phyloP scores from a whole-genome alignment of 2,888 invertebrate genomes.

The Barypeithes pellucidus region DNA sequence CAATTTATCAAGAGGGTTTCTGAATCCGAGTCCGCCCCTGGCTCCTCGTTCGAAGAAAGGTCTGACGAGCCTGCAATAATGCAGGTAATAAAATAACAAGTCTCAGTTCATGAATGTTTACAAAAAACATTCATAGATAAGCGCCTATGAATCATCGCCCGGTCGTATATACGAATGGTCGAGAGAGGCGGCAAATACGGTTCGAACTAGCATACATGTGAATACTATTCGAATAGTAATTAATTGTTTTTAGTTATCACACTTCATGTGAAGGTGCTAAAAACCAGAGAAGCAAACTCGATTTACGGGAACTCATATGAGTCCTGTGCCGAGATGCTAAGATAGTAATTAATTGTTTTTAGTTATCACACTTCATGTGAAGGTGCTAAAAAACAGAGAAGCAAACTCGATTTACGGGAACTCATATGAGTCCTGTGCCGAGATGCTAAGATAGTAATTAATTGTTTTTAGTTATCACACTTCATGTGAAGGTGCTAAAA shows the following conservation, averaged over 20 bases:
- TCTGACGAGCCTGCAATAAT: constrained; percentile 23
- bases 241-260: not conserved
- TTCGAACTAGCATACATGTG: constrained; percentile 16
- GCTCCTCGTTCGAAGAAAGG: not conserved
- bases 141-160: not conserved
- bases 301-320: constrained; percentile 7
- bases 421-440: constrained; percentile 5
- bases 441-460: not conserved
- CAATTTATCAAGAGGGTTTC: constrained; percentile 17
- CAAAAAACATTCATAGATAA: not conserved
- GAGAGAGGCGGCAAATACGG: no score
- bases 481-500: constrained; percentile 16
- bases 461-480: not conserved
- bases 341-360: not conserved
- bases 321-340: no score
- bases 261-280: constrained; percentile 18
- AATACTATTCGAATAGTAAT: constrained; percentile 9
- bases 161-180: not conserved
- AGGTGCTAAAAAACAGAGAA: constrained; percentile 7
- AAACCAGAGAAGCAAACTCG: not conserved
- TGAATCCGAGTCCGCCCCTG: constrained; percentile 18
- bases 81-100: not conserved
- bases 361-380: constrained; percentile 7
- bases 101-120: no score
- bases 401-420: not conserved